Conservation (phyloP, 2,113 vertebrate species). For the Stegostoma tigrinum region DNA sequence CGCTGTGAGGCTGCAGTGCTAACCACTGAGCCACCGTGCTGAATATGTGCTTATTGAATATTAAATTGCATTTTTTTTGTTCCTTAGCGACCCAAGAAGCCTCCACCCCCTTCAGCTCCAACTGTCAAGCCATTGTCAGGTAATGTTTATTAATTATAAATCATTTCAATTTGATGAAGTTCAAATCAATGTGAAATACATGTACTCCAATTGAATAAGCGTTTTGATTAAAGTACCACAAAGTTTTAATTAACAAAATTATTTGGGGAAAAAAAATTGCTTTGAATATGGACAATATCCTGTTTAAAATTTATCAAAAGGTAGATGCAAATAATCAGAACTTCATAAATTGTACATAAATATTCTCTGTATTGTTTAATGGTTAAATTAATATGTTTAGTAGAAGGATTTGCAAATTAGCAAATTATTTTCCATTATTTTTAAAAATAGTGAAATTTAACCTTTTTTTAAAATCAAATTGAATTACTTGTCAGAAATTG, state of each 20-base stretch:
- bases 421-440: not conserved
- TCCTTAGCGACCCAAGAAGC: constrained; percentile 94
- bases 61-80: constrained; percentile 42
- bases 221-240: not conserved
- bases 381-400: not conserved
- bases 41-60: constrained; percentile 6
- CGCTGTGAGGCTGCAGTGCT: too few species aligned
- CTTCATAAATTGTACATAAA: not conserved
- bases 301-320: not conserved
- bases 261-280: not conserved
- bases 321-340: not conserved
- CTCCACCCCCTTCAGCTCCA: constrained; percentile 84
- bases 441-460: not conserved
- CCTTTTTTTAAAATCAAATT: not conserved
- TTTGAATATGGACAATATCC: not conserved
- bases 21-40: too few species aligned
- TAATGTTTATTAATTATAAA: constrained; percentile 50
- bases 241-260: not conserved
- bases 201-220: not conserved
- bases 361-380: not conserved
- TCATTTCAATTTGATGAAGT: not conserved
- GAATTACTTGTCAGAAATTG: not conserved
- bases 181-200: not conserved
- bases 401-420: not conserved
- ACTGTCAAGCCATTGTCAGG: constrained; percentile 77